Base-by-base conservation (phyloP, 1,140 invertebrate species). In the Halyomorpha halys region DNA sequence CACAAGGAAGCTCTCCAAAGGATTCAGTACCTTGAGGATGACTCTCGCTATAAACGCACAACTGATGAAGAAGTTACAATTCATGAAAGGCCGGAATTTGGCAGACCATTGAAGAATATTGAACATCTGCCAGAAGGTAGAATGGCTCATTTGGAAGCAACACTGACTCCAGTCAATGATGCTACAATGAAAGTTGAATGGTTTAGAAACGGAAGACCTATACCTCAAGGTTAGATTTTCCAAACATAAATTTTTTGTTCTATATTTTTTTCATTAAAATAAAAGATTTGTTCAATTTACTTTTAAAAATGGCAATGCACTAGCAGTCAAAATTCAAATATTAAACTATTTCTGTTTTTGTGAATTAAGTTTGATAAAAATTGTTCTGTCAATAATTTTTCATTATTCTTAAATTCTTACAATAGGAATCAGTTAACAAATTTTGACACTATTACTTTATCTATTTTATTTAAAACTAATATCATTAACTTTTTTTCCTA, bases 111-210 rank as follows among this genome's bases (percentile, higher is more conserved):
- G 66, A 89, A 89, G 71, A 94, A 90, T 71, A 80, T 86, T 47
- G 89, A 86, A 68, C 84, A 89, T 71, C 78, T 92, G 5, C 79
- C 83, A 30, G 94, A 96, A 77, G 91, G 93, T n/a, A 83, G 88
- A 68, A 86, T 85, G 44, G 90, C 92, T 66, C 95, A 98, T 78
- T 82, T 99, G 71, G 94, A 99, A 78, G 94, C 93, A 18, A 94
- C 91, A 5, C 76, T 99, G 6, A 91, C 92, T 11, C 94, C 94
- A 0, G 90, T 94, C 0, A 95, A 94, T 73, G 94, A 98, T 77
- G 89, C 91, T 6, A 93, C 90, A 0, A 92, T 97, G 89, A 84
- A 86, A 65, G 90, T 98, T 21, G 93, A 97, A 77, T 97, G 94
- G 94, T 95, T 83, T 74, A 86, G 89, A 72, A 93, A 97, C 77